Base-by-base conservation (phyloP, 2,888 invertebrate species). In the Nomada fucata region DNA sequence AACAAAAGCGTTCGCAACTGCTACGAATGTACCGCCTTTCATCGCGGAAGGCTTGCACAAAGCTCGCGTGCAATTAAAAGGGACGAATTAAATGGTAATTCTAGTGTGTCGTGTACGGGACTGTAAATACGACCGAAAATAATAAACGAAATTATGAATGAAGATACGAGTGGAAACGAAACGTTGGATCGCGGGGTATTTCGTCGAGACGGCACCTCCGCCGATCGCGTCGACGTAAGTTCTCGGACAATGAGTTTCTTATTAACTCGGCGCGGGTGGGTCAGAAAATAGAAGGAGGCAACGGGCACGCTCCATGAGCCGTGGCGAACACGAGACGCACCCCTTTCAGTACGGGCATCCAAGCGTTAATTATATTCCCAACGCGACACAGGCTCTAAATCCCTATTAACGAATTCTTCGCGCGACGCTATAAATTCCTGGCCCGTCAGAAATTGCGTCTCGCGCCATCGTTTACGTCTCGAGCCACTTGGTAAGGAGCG, bases 341-440 rank as follows among this genome's bases (percentile, higher is more conserved):
- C 47, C 29, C 53, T 50, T 50, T 50, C 55, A 15, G 13, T 63
- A 63, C 61, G 29, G 52, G 68, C 52, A 50, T 57, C 76, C 63
- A 5, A 26, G 26, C 76, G 76, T 79, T 79, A 79, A 79, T 79
- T 79, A 79, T 79, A 76, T 69, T 76, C 63, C 68, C 42, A 59
- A 36, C 20, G 63, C 50, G 50, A 64, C 50, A 29, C 44, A 29
- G 68, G 15, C 42, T 15, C 67, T 59, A 69, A 64, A 69, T 52
- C 26, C 79, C 55, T 59, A 79, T 79, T 79, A 76, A 69, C 78
- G 77, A 76, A 79, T 76, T 79, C 79, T 59, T 79, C 42, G 42
- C 76, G 63, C 10, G 44, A 20, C 20, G 61, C 76, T 64, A 76
- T 76, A 76, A 79, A 79, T 79, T 69, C 63, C 44, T 29, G 23